Evolutionary conservation across 1,140 invertebrate genomes (phyloP).

Genomic region (Meteorus sp.): DNA sequence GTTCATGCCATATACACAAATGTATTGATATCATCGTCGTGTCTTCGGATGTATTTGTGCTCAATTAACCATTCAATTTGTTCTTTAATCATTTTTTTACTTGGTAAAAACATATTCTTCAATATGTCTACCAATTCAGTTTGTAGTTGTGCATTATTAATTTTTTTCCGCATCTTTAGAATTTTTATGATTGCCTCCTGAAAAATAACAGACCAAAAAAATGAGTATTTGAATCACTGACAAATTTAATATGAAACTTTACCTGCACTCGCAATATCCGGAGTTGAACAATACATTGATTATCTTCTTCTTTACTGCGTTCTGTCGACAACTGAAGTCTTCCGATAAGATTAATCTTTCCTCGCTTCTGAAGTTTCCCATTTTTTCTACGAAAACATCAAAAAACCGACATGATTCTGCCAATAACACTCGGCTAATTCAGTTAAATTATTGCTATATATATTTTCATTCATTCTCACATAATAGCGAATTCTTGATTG

Average conservation of each 20-base stretch:
- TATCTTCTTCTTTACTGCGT: slow-evolving; percentile 93
- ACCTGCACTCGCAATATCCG: slow-evolving; percentile 86
- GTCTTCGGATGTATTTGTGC: slow-evolving; percentile 95
- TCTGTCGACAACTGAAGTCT: slow-evolving; percentile 93
- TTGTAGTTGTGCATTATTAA: slow-evolving; percentile 92
- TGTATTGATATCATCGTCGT: slow-evolving; percentile 96
- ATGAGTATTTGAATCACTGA: not conserved
- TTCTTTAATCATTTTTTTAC: slow-evolving; percentile 99
- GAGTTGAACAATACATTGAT: slow-evolving; percentile 95
- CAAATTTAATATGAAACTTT: slow-evolving; percentile 21
- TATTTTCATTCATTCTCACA: no score
- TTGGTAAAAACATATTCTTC: slow-evolving; percentile 99
- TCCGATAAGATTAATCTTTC: slow-evolving; percentile 93
- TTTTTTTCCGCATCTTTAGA: slow-evolving; percentile 95
- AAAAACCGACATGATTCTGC: no score
- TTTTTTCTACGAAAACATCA: slow-evolving; percentile 75
- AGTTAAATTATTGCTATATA: no score
- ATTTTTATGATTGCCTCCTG: slow-evolving; percentile 99
- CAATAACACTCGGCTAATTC: no score
- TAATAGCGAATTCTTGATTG: slow-evolving; percentile 92
- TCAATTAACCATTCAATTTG: slow-evolving; percentile 99
- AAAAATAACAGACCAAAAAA: slow-evolving; percentile 23
- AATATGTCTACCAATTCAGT: slow-evolving; percentile 96
- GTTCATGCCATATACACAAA: slow-evolving; percentile 96
- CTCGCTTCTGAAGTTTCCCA: slow-evolving; percentile 89